Evolutionary conservation across 2,888 invertebrate genomes (phyloP).

Genomic region (Cantharis lateralis): DNA sequence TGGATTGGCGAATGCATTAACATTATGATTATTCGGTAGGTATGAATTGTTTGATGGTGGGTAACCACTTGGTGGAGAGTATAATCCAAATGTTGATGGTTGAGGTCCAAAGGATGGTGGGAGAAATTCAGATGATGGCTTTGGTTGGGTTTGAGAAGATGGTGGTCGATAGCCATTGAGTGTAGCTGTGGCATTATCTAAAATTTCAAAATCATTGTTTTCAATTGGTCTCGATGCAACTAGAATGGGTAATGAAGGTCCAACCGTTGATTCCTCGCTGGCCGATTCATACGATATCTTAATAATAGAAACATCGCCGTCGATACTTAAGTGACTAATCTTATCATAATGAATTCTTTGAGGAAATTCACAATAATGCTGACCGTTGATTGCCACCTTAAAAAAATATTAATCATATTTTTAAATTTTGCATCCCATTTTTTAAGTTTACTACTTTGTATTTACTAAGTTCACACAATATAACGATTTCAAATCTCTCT

Average conservation of each 20-base stretch:
- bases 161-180: background rate
- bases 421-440: background rate
- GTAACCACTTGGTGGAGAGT: background rate
- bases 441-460: constrained; percentile 36
- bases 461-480: constrained; percentile 65
- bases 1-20: no score
- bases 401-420: constrained; percentile 25
- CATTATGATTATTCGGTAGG: no score
- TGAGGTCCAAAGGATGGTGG: background rate
- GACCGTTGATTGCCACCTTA: constrained; percentile 79
- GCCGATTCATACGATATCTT: constrained; percentile 66
- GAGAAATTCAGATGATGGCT: background rate
- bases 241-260: background rate
- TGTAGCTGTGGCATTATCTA: background rate
- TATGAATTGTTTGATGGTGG: background rate
- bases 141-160: no score
- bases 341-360: constrained; percentile 71
- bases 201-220: constrained; percentile 2
- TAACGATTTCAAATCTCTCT: constrained; percentile 71
- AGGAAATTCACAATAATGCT: constrained; percentile 76
- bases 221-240: background rate
- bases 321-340: constrained; percentile 72
- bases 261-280: background rate
- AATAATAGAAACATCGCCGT: constrained; percentile 74
- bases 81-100: background rate